phyloP scores from a whole-genome alignment of 2,113 vertebrate species.

The Irena cyanogastra region DNA sequence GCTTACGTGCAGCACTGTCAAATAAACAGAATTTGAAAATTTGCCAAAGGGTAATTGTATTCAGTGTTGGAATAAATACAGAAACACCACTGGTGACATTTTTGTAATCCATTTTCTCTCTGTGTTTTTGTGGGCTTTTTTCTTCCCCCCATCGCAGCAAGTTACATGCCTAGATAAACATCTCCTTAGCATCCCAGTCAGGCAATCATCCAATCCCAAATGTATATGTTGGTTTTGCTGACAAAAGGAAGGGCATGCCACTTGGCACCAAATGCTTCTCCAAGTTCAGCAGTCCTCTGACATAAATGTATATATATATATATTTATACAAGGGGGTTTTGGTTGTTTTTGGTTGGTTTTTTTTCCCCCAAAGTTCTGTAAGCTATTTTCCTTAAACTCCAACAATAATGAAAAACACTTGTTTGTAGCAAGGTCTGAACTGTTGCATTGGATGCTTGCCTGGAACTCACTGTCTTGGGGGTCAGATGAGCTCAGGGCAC shows the following conservation, averaged over 20 bases:
- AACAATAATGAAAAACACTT: constrained; percentile 46
- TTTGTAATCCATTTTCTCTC: not conserved
- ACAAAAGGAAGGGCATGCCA: not conserved
- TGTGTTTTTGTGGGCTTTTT: not conserved
- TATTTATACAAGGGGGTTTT: not conserved
- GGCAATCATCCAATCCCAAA: not conserved
- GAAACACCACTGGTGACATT: not conserved
- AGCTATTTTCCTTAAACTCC: constrained; percentile 16
- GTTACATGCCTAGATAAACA: not conserved
- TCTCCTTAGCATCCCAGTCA: not conserved
- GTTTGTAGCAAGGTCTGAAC: not conserved
- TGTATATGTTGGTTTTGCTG: not conserved
- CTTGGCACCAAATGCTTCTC: not conserved
- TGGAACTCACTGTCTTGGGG: not conserved
- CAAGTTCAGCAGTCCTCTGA: not conserved
- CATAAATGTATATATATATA: not conserved
- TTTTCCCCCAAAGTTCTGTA: not conserved
- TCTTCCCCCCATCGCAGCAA: not conserved
- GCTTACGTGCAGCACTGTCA: not conserved
- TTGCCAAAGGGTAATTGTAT: not conserved
- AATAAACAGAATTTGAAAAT: not conserved
- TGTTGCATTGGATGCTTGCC: not conserved
- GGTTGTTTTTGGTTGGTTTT: not conserved
- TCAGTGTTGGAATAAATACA: not conserved
- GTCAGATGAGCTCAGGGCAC: not conserved